Conservation (phyloP, 2,797 vertebrate genomes). For the Emys orbicularis region DNA sequence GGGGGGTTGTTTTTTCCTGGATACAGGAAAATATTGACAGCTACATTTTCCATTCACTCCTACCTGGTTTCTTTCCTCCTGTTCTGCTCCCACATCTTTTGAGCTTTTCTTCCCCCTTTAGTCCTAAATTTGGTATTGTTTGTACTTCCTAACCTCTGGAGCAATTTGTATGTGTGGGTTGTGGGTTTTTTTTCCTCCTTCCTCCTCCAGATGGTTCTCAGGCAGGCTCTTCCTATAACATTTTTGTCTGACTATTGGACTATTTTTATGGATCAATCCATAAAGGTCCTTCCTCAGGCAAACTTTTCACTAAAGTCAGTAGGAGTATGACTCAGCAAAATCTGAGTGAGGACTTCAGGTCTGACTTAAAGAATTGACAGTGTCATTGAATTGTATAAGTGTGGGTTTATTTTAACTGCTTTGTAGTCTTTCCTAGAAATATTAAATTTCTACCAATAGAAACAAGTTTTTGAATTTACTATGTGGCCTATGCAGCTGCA, state of each 20-base stretch:
- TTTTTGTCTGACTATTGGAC: not conserved
- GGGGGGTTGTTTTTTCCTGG: not conserved
- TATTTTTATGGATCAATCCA: no score
- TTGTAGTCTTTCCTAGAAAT: not conserved
- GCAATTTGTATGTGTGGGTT: not conserved
- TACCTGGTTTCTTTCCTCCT: not conserved
- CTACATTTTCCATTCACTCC: not conserved
- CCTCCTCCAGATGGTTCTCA: not conserved
- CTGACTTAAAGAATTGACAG: not conserved
- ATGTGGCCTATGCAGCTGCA: not conserved
- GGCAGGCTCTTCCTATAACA: not conserved
- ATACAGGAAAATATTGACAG: not conserved
- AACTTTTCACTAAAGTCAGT: not conserved
- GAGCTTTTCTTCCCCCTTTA: not conserved
- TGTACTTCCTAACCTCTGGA: not conserved
- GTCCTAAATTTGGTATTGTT: not conserved
- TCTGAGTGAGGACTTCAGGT: not conserved
- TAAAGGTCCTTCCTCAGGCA: not conserved
- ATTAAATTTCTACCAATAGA: not conserved
- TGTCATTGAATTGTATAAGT: not conserved
- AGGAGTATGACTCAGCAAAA: not conserved
- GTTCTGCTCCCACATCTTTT: not conserved
- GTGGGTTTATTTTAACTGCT: not conserved
- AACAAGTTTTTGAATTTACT: not conserved
- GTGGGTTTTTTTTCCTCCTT: not conserved